These are phyloP conservation scores for Tuta absoluta DNA, from an alignment of 2,888 invertebrate genomes.

Conservation along the genomic window DNA sequence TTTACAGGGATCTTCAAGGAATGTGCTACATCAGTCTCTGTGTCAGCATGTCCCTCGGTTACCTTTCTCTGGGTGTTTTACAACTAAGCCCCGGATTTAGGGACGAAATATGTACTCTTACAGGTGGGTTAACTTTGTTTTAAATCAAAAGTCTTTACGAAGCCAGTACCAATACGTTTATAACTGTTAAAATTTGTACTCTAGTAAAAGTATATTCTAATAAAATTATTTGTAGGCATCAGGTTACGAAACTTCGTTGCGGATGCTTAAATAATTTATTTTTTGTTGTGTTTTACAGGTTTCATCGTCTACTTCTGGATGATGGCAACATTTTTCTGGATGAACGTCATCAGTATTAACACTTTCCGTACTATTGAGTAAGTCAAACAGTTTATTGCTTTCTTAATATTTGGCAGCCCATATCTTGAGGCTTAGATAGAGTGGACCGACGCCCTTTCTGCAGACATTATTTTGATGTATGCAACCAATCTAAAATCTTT, in stretches of 20 bases:
- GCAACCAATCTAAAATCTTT: too few species aligned
- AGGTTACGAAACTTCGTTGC: too few species aligned
- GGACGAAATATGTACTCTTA: conserved; percentile 70
- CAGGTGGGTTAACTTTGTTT: conserved; percentile 66
- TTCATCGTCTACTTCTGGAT: conserved; percentile 83
- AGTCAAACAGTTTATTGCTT: conserved; percentile 53
- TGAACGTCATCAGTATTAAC: conserved; percentile 85
- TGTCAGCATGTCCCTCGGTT: conserved; percentile 81
- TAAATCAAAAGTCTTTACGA: too few species aligned
- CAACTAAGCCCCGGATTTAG: conserved; percentile 70
- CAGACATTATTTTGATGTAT: too few species aligned
- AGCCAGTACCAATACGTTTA: too few species aligned
- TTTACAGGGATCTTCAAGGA: conserved; percentile 82
- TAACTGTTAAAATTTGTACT: too few species aligned
- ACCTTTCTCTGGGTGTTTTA: conserved; percentile 79
- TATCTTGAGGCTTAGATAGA: too few species aligned
- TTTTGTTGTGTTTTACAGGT: conserved; percentile 56
- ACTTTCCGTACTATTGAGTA: conserved; percentile 84
- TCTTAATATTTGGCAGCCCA: too few species aligned
- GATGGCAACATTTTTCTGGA: conserved; percentile 87
- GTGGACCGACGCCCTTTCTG: too few species aligned
- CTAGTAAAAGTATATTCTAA: too few species aligned
- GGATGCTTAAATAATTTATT: neutral
- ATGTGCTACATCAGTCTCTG: conserved; percentile 84
- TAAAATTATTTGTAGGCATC: too few species aligned